Evolutionary conservation across 2,888 invertebrate genomes (phyloP), one percentile per base, ranked within the genome.

Genomic region (Alcis repandata): DNA sequence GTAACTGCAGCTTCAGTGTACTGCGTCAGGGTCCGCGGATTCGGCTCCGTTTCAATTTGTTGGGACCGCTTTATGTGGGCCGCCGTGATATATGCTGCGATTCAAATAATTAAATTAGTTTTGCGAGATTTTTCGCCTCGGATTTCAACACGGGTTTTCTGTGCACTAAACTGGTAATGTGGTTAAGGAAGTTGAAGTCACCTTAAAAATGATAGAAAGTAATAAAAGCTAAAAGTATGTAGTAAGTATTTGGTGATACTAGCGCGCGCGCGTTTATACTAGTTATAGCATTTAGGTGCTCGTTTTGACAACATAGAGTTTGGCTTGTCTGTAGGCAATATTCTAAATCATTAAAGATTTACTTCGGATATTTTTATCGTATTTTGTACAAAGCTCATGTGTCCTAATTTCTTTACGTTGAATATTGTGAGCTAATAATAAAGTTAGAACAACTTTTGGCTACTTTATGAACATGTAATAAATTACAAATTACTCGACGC

Each of bases 1-100:
- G 19, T 20, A n/a, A 38, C 62, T 57, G 58, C 48, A 3, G 8
- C 2, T 17, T 7, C 2, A 8, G 13, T 43, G 11, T 1, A 56
- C 15, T n/a, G 20, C 1, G 13, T 1, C 13, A 7, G 32, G 19
- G 32, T 32, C 41, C 78, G 73, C 71, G 74, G 71, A 78, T 78
- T 77, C 69, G 76, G 77, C 77, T 80, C 77, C 76, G 78, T 84
- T 85, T 83, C 84, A 84, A 86, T 87, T 86, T 85, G 84, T 80
- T 72, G 78, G 79, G 78, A 77, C 78, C 82, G 77, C 77, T 87
- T 83, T 83, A 83, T 82, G 78, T 82, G 73, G 76, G 71, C 73
- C 72, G 69, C 68, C 71, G 71, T 70, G 77, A 76, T 77, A 68
- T 72, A 75, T 68, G 71, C 69, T 63, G 65, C 76, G 77, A 82